These are phyloP conservation scores for cattle (Bos taurus) DNA, from an alignment of 2,113 vertebrate genomes.

Conservation along the genomic window DNA sequence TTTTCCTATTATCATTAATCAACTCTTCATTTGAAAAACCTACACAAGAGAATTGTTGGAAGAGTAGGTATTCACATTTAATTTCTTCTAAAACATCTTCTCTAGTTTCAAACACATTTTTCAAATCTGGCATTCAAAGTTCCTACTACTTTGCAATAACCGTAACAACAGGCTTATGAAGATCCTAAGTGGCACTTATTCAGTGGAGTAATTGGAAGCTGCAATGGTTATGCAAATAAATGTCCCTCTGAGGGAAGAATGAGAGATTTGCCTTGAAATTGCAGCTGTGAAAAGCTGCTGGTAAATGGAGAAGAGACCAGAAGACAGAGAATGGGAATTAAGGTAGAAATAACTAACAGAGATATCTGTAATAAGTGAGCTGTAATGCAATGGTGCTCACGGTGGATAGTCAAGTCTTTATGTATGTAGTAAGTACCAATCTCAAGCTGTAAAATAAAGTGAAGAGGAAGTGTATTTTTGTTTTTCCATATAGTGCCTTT, in stretches of 20 bases:
- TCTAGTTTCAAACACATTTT: not conserved
- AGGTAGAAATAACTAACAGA: not conserved
- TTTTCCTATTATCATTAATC: not conserved
- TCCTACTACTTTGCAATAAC: not conserved
- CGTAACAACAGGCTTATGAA: not conserved
- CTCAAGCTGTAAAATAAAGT: not conserved
- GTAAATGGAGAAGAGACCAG: not conserved
- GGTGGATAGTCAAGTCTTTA: not conserved
- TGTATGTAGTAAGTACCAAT: not conserved
- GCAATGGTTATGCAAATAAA: not conserved
- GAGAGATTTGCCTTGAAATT: not conserved
- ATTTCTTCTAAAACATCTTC: conserved; percentile 9
- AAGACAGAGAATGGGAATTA: not conserved
- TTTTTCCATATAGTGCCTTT: not conserved
- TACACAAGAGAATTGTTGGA: not conserved
- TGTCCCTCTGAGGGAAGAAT: not conserved
- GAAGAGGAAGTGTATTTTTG: not conserved
- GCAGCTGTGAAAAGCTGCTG: not conserved
- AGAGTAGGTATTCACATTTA: not conserved
- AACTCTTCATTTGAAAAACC: not conserved
- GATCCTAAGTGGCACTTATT: not conserved
- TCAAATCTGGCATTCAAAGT: not conserved
- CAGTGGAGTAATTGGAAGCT: not conserved
- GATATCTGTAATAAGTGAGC: not conserved
- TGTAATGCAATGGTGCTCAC: not conserved